Evolutionary conservation across 1,140 invertebrate genomes (phyloP), one percentile per base, ranked within the genome.

Genomic region (Pollicipes pollicipes): DNA sequence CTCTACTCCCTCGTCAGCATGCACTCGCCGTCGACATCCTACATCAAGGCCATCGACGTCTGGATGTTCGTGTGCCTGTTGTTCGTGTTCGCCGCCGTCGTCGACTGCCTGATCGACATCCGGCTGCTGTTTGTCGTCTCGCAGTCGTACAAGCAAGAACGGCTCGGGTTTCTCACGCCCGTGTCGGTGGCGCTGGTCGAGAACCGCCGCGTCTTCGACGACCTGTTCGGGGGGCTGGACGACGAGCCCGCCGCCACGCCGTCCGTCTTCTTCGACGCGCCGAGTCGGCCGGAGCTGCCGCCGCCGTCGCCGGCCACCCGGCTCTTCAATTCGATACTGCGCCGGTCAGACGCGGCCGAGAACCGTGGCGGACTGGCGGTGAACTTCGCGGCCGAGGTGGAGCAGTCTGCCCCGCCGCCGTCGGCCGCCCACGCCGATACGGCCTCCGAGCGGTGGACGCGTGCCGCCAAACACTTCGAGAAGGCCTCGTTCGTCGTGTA

Each of bases 101-200:
- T 58, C 45, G 45, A 58, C 45, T 58, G 45, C 24, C 45, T 58
- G 45, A 21, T 58, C 8, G 45, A 58, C 45, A 58, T 58, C 45
- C 45, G 45, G 2, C 45, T 58, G 45, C 17, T 58, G 45, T 58
- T 58, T 58, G 45, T 58, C 45, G 45, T 58, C 45, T 58, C 45
- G 21, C 45, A 58, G 45, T 58, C 45, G 45, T 58, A 58, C 45
- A 58, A 58, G 21, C 45, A 24, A 21, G 13, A 58, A 21, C 13
- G 24, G 17, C 45, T 58, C 97, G 45, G 45, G 13, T 58, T 58
- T 24, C 45, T 58, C 10, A 58, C 45, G 6, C 45, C 45, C 45
- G 45, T 58, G 13, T 58, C 45, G 2, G 45, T 58, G 45, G 45
- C 45, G 17, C 45, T 58, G 13, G 45, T 58, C 13, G 45, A 58